phyloP scores from a whole-genome alignment of 2,113 vertebrate genomes.

The Dicentrarchus labrax region DNA sequence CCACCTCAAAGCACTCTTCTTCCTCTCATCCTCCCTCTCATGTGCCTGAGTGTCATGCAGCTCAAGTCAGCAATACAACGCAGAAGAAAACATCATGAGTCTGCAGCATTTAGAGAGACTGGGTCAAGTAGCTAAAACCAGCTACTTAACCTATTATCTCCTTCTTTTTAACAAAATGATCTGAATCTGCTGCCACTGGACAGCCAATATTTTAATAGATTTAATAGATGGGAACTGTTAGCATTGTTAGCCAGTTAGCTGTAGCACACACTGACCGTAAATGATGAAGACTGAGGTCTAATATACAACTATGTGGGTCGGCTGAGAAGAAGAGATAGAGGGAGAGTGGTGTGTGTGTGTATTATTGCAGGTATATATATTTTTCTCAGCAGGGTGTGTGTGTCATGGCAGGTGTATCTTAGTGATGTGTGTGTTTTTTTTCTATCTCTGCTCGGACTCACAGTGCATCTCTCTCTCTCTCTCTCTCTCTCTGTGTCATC shows the following conservation, averaged over 20 bases:
- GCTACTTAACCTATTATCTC: neutral
- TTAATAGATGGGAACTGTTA: neutral
- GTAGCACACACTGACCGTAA: neutral
- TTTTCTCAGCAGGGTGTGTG: constrained; percentile 63
- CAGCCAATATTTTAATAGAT: neutral
- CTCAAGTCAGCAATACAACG: constrained; percentile 7
- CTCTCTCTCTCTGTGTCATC: constrained; percentile 67
- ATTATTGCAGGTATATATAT: constrained; percentile 67
- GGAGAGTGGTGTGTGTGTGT: constrained; percentile 36
- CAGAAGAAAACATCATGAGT: constrained; percentile 2
- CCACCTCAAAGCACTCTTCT: constrained; percentile 26
- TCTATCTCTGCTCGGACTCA: constrained; percentile 49
- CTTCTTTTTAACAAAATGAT: neutral
- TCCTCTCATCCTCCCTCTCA: constrained; percentile 2
- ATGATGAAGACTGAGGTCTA: no score
- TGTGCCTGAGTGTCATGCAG: constrained; percentile 1
- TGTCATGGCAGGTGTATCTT: constrained; percentile 48
- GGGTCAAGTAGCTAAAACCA: neutral
- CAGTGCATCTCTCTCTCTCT: constrained; percentile 57
- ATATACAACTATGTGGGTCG: neutral
- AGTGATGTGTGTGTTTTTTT: constrained; percentile 54
- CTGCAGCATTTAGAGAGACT: neutral
- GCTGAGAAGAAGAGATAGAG: constrained; percentile 29
- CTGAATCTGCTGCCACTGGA: neutral
- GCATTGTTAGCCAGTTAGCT: neutral